A percentile compares a stretch with the other conserved stretches of the same genome.
phyloP scores from a whole-genome alignment of 2,113 vertebrate species.

The Lonchura striata region DNA sequence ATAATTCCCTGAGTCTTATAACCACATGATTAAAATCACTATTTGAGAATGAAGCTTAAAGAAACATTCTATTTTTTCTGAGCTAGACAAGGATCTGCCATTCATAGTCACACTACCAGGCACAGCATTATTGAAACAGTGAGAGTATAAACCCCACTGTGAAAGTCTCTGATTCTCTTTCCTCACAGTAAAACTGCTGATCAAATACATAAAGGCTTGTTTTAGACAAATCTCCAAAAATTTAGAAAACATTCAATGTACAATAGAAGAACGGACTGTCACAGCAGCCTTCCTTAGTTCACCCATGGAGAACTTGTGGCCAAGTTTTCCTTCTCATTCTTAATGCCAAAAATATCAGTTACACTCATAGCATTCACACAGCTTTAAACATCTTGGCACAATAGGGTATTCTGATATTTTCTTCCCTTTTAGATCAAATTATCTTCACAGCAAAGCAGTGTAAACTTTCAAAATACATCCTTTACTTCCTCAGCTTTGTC shows the following conservation, averaged over 20 bases:
- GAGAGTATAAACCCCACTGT: not conserved
- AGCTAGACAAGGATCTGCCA: not conserved
- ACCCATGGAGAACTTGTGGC: not conserved
- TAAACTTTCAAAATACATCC: not conserved
- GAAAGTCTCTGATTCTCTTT: not conserved
- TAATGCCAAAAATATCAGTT: not conserved
- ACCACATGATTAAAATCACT: not conserved
- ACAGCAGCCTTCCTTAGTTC: not conserved
- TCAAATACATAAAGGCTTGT: not conserved
- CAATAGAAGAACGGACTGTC: not conserved
- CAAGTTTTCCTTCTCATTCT: not conserved
- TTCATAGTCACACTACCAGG: not conserved
- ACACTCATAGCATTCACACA: not conserved
- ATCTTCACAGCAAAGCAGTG: not conserved
- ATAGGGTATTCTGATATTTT: not conserved
- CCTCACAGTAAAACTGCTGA: not conserved
- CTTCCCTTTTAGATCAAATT: constrained; percentile 13
- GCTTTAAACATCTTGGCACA: not conserved
- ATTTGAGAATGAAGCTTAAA: not conserved
- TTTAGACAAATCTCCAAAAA: constrained; percentile 1
- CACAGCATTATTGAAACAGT: not conserved
- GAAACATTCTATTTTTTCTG: not conserved
- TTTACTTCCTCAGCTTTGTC: not conserved
- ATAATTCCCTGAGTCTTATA: not conserved
- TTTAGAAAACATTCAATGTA: not conserved